These are phyloP conservation scores for Cassiopea xamachana DNA, from an alignment of 30 jellyfish, hydroid and myxozoan species.

Conservation along the genomic window DNA sequence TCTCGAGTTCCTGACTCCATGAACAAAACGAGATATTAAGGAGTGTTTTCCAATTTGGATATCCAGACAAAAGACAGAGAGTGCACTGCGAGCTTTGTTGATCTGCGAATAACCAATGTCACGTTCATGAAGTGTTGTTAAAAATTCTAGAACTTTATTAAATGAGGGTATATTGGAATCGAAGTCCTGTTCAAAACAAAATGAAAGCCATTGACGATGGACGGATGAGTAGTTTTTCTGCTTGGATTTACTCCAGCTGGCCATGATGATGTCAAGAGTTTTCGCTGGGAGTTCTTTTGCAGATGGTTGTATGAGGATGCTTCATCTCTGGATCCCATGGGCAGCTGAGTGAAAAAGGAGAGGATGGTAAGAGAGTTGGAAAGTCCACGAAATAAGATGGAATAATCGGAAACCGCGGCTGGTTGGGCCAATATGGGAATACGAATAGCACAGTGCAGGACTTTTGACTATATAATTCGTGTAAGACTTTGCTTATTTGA, in stretches of 20 bases:
- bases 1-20: slow-evolving; percentile 18
- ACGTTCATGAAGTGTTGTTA: slow-evolving; percentile 6
- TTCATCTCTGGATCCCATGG: slow-evolving; percentile 8
- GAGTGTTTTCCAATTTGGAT: slow-evolving; percentile 28
- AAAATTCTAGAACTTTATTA: slow-evolving; percentile 13
- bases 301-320: slow-evolving; percentile 34
- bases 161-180: slow-evolving; percentile 29
- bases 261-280: slow-evolving; percentile 22
- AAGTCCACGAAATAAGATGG: neutral
- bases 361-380: slow-evolving; percentile 2
- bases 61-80: slow-evolving; percentile 6
- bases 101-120: slow-evolving; percentile 40
- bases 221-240: neutral
- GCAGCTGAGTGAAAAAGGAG: neutral
- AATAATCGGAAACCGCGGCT: slow-evolving; percentile 44
- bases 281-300: neutral
- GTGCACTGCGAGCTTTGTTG: slow-evolving; percentile 44
- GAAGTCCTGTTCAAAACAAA: slow-evolving; percentile 25
- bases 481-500: slow-evolving; percentile 18
- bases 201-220: slow-evolving; percentile 34
- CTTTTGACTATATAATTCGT: neutral
- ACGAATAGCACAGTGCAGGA: slow-evolving; percentile 7
- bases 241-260: slow-evolving; percentile 28
- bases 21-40: neutral
- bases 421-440: slow-evolving; percentile 52